phyloP scores from a whole-genome alignment of 2,888 invertebrate genomes.

The Acholoe squamosa region DNA sequence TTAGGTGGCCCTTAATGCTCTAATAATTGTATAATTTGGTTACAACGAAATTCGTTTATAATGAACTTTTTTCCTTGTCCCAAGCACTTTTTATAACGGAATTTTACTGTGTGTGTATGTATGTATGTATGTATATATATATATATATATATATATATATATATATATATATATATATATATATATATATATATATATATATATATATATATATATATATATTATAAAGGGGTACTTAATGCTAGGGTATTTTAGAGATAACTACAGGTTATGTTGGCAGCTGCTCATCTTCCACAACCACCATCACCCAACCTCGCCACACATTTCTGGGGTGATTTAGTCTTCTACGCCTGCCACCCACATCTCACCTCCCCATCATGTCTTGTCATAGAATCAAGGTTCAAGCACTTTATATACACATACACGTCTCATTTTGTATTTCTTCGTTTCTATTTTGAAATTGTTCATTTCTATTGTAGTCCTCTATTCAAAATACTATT shows the following conservation, averaged over 20 bases:
- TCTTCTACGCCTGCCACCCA: background rate
- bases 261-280: slow-evolving; percentile 20
- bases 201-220: too few relatives aligned
- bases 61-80: too few relatives aligned
- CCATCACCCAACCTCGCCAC: background rate
- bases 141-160: too few relatives aligned
- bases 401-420: background rate
- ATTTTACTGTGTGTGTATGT: too few relatives aligned
- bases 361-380: background rate
- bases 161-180: too few relatives aligned
- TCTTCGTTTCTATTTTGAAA: background rate
- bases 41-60: too few relatives aligned
- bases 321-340: background rate
- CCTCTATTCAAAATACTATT: background rate
- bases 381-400: background rate
- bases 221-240: too few relatives aligned
- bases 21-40: too few relatives aligned
- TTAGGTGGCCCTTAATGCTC: too few relatives aligned
- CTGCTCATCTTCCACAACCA: background rate
- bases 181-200: too few relatives aligned
- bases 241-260: background rate
- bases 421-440: background rate
- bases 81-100: too few relatives aligned
- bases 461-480: background rate
- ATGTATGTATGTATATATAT: too few relatives aligned